Base-by-base conservation (phyloP, 2,113 vertebrate species). In the Alouatta palliata region DNA sequence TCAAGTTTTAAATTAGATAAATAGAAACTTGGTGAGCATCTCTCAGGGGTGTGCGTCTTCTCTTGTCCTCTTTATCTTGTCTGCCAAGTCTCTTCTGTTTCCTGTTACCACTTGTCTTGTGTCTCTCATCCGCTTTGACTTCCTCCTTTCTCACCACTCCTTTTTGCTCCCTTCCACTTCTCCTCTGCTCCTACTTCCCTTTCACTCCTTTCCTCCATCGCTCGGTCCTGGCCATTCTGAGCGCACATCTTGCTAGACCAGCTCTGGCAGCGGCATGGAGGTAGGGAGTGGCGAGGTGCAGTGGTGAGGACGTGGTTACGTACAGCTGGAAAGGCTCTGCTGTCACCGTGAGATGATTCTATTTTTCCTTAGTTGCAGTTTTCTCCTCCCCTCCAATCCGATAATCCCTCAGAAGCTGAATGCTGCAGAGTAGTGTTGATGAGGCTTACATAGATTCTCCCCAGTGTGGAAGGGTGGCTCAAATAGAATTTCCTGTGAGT, bases 1-100 rank as follows among this genome's bases (percentile, higher is more conserved):
- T 96, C 85, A 94, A 90, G 91, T 92, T 86, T 96, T 97, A 90
- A 95, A 96, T 96, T 61, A 95, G 97, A 94, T 96, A 97, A 97
- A 95, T 95, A 97, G 92, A 95, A 84, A 70, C 76, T 81, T 82
- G 52, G 32, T 5, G 70, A 97, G 92, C 80, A 84, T 92, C 76
- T 80, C 73, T 95, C 54, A 52, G 80, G 9, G 7, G n/a, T 54
- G 21, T 70, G 14, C 45, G 68, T 96, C 94, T 93, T 79, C 80
- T 96, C n/a, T 70, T 35, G 47, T 81, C 87, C 61, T 90, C 40
- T 76, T 93, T 6, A 37, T 71, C 37, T 91, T 40, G 37, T 91
- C 73, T 93, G 43, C 80, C 45, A 68, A 49, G 54, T 87, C 54
- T 88, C 77, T 96, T 89, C 75, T 61, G 6, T 56, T 95, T 73